Evolutionary conservation across 2,888 invertebrate species (phyloP).

Genomic region (Ptilodon capucinus): DNA sequence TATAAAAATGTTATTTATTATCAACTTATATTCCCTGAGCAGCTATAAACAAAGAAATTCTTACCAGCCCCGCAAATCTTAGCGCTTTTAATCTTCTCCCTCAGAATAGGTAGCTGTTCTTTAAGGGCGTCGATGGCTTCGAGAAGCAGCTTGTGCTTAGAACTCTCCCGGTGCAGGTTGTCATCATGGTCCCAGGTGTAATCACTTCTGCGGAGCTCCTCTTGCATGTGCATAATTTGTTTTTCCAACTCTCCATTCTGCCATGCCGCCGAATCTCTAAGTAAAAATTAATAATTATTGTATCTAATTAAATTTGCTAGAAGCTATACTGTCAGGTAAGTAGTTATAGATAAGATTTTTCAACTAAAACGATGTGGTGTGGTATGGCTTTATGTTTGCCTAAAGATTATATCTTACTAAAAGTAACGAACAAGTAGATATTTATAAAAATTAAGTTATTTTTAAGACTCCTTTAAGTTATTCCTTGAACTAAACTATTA

Average conservation of each 20-base stretch:
- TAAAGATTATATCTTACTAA: no score
- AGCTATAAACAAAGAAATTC: not conserved
- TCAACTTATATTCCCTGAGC: not conserved
- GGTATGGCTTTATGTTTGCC: no score
- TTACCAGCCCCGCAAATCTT: conserved; percentile 75
- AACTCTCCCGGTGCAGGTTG: conserved; percentile 63
- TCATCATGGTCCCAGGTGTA: conserved; percentile 71
- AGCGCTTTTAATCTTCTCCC: conserved; percentile 73
- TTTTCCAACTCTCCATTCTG: conserved; percentile 76
- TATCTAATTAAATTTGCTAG: no score
- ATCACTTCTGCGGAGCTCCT: conserved; percentile 67
- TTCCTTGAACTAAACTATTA: not conserved
- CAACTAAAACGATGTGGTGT: no score
- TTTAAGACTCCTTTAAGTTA: not conserved
- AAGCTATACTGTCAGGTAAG: no score
- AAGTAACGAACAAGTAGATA: no score
- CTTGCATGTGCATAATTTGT: conserved; percentile 69
- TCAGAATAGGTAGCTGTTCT: conserved; percentile 64
- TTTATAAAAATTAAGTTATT: not conserved
- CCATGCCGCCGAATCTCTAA: conserved; percentile 73
- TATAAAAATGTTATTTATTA: not conserved
- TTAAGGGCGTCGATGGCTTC: conserved; percentile 66
- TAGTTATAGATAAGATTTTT: no score
- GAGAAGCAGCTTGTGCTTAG: conserved; percentile 63
- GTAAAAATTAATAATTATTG: not conserved